phyloP scores from a whole-genome alignment of 2,888 invertebrate genomes.

The Dione juno region DNA sequence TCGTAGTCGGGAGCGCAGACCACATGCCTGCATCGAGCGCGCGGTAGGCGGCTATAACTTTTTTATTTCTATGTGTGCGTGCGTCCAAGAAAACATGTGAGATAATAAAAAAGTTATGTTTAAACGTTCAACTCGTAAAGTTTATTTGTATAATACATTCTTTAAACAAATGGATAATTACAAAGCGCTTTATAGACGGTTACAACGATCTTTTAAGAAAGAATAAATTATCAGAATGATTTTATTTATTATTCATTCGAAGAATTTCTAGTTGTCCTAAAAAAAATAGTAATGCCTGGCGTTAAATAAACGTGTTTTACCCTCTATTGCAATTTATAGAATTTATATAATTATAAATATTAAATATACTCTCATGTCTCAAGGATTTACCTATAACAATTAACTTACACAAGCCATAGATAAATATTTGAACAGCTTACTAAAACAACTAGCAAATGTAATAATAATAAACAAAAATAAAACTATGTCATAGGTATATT shows the following conservation, averaged over 20 bases:
- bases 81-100: slow-evolving; percentile 73
- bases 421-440: neutral
- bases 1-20: slow-evolving; percentile 54
- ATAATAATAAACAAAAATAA: neutral
- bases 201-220: slow-evolving; percentile 60
- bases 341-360: neutral
- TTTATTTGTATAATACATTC: slow-evolving; percentile 79
- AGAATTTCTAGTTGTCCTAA: slow-evolving; percentile 3
- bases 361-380: neutral
- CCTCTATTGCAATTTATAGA: neutral
- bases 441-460: neutral
- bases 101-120: slow-evolving; percentile 78
- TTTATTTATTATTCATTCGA: slow-evolving; percentile 6
- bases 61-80: slow-evolving; percentile 54
- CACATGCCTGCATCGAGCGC: slow-evolving; percentile 53
- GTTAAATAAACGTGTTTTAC: neutral
- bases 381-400: slow-evolving; percentile 1
- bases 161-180: slow-evolving; percentile 80
- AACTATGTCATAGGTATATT: neutral
- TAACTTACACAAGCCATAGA: neutral
- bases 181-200: slow-evolving; percentile 59
- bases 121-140: slow-evolving; percentile 77
- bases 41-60: slow-evolving; percentile 64
- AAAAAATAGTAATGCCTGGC: neutral
- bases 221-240: slow-evolving; percentile 64